Evolutionary conservation across 1,140 invertebrate species (phyloP).

Genomic region (Mercenaria mercenaria): DNA sequence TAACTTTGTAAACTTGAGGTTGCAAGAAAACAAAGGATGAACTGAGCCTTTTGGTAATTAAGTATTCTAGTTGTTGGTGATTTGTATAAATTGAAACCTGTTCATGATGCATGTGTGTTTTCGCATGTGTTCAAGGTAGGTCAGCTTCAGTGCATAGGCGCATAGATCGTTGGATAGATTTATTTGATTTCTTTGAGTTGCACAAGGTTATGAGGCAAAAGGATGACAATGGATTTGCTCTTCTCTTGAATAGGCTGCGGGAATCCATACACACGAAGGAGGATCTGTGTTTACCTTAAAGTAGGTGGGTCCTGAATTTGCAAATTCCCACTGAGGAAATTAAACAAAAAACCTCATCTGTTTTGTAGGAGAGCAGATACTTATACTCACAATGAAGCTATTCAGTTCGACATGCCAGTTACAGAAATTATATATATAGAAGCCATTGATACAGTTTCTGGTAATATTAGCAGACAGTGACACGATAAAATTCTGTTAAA

Average conservation of each 20-base stretch:
- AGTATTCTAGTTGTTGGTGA: constrained; percentile 69
- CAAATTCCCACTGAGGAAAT: not conserved
- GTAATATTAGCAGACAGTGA: too few species aligned
- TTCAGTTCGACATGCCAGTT: too few species aligned
- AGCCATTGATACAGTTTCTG: too few species aligned
- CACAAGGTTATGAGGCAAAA: constrained; percentile 72
- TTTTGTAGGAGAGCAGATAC: too few species aligned
- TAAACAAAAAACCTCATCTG: not conserved
- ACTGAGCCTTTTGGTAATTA: constrained; percentile 64
- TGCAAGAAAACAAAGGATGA: constrained; percentile 63
- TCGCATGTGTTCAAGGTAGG: not conserved
- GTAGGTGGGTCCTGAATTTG: not conserved
- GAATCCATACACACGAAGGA: constrained; percentile 57
- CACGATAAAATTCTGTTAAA: too few species aligned
- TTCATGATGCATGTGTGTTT: constrained; percentile 60
- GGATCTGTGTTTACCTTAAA: constrained; percentile 46
- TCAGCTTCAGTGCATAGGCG: constrained; percentile 30
- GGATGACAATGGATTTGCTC: constrained; percentile 69
- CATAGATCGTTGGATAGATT: constrained; percentile 70
- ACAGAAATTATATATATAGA: too few species aligned
- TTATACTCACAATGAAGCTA: too few species aligned
- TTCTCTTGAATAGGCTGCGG: constrained; percentile 58
- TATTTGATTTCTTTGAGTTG: constrained; percentile 73
- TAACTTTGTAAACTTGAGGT: constrained; percentile 56
- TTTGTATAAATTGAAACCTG: constrained; percentile 68